Percentiles rank a stretch among this genome's conserved stretches.
Evolutionary conservation across 92 coral and sea anemone genomes (phyloP).

Genomic region (Actinostola sp.): DNA sequence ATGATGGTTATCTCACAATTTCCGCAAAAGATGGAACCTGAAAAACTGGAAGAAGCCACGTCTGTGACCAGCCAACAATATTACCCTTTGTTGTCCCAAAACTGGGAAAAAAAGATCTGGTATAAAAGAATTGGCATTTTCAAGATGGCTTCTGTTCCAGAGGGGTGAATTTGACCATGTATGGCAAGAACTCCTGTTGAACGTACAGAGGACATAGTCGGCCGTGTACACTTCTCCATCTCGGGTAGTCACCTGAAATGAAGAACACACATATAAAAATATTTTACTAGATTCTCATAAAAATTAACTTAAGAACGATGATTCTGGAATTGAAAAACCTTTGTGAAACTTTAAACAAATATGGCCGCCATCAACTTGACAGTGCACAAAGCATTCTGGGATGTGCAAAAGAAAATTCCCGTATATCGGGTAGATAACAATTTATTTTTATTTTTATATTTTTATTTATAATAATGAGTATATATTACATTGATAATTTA

Average conservation of each 20-base stretch:
- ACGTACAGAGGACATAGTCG: conserved; percentile 72
- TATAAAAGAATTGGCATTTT: conserved; percentile 60
- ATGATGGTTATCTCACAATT: background rate
- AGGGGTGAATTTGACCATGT: conserved; percentile 56
- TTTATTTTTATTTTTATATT: too few relatives aligned
- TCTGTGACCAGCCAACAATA: conserved; percentile 48
- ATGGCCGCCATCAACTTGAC: too few relatives aligned
- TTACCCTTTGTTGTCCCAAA: conserved; percentile 75
- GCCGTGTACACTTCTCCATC: conserved; percentile 64
- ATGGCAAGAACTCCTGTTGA: conserved; percentile 77
- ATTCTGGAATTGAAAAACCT: background rate
- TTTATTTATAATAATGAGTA: too few relatives aligned
- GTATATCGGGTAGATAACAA: too few relatives aligned
- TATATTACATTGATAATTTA: too few relatives aligned
- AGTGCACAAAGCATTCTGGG: too few relatives aligned
- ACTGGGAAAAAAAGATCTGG: conserved; percentile 73
- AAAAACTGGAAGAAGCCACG: conserved; percentile 48
- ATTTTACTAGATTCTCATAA: background rate
- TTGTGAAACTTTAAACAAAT: too few relatives aligned
- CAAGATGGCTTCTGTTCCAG: conserved; percentile 72
- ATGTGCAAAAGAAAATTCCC: too few relatives aligned
- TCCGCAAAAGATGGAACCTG: background rate
- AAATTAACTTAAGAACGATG: background rate
- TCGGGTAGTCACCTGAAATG: conserved; percentile 30
- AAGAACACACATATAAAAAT: background rate